Percentiles rank a stretch among this genome's conserved stretches.
Conservation (phyloP, 2,888 invertebrate genomes). For the Cacoxenus indagator region DNA sequence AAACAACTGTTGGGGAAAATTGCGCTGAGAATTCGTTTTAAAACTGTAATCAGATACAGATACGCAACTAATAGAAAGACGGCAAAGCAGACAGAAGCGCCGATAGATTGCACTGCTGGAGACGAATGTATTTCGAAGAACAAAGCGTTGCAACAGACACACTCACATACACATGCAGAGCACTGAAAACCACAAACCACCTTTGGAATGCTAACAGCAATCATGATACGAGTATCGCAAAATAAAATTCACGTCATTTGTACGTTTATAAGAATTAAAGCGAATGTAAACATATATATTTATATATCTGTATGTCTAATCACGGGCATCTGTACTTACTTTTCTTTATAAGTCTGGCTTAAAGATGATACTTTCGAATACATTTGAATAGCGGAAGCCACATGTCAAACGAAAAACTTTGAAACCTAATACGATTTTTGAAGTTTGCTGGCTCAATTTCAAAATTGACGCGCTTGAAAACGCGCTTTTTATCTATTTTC, state of each 20-base stretch:
- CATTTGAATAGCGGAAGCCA: slow-evolving; percentile 45
- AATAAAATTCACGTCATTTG: background rate
- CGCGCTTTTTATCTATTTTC: too few species aligned
- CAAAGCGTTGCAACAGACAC: slow-evolving; percentile 37
- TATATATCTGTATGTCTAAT: background rate
- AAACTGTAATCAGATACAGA: slow-evolving; percentile 52
- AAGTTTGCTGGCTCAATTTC: slow-evolving; percentile 20
- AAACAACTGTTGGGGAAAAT: slow-evolving; percentile 24
- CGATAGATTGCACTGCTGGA: background rate
- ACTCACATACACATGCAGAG: slow-evolving; percentile 15
- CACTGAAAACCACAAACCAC: slow-evolving; percentile 26
- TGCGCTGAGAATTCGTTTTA: slow-evolving; percentile 49
- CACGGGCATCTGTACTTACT: background rate
- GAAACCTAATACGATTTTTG: slow-evolving; percentile 35
- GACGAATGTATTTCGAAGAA: slow-evolving; percentile 34
- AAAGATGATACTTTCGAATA: background rate
- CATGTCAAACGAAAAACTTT: slow-evolving; percentile 32
- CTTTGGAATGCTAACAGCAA: slow-evolving; percentile 17
- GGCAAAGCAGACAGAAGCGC: background rate
- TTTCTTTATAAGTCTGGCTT: background rate
- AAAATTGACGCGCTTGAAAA: too few species aligned
- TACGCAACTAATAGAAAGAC: slow-evolving; percentile 16
- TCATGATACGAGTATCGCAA: background rate
- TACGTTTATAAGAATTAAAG: background rate
- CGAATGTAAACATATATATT: background rate